These are phyloP conservation scores for Lucinisca nassula DNA, from an alignment of 2,888 invertebrate species.

Conservation along the genomic window DNA sequence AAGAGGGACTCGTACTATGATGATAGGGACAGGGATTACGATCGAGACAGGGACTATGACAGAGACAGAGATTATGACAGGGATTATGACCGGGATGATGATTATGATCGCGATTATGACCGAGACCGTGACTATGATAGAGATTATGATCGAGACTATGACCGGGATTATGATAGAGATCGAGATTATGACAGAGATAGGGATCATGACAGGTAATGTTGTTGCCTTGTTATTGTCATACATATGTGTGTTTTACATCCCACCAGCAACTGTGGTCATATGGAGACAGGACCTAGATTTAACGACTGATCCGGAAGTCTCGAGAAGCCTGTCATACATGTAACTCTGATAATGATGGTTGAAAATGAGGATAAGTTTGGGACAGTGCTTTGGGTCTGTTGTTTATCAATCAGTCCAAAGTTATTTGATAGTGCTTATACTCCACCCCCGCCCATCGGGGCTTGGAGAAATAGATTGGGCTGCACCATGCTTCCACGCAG, in stretches of 20 bases:
- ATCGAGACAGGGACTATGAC: conserved; percentile 45
- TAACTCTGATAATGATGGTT: neutral
- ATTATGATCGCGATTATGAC: conserved; percentile 50
- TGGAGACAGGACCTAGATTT: too few species aligned
- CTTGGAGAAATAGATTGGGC: too few species aligned
- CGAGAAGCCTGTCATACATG: neutral
- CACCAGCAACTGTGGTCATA: too few species aligned
- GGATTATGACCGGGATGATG: conserved; percentile 38
- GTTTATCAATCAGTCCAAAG: too few species aligned
- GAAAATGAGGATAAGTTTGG: neutral
- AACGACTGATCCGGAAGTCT: too few species aligned
- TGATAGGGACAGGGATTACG: conserved; percentile 40
- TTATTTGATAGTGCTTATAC: too few species aligned
- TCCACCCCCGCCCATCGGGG: too few species aligned
- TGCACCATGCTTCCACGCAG: too few species aligned
- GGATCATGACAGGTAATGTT: neutral
- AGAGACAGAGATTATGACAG: conserved; percentile 45
- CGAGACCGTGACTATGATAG: conserved; percentile 35
- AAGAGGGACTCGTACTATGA: too few species aligned
- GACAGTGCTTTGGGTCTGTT: neutral
- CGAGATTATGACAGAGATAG: conserved; percentile 19
- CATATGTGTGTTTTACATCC: too few species aligned
- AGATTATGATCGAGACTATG: conserved; percentile 43
- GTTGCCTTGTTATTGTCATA: too few species aligned
- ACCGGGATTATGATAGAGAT: conserved; percentile 41